These are phyloP conservation scores for Antennarius striatus DNA, from an alignment of 2,113 vertebrate species.

Conservation along the genomic window DNA sequence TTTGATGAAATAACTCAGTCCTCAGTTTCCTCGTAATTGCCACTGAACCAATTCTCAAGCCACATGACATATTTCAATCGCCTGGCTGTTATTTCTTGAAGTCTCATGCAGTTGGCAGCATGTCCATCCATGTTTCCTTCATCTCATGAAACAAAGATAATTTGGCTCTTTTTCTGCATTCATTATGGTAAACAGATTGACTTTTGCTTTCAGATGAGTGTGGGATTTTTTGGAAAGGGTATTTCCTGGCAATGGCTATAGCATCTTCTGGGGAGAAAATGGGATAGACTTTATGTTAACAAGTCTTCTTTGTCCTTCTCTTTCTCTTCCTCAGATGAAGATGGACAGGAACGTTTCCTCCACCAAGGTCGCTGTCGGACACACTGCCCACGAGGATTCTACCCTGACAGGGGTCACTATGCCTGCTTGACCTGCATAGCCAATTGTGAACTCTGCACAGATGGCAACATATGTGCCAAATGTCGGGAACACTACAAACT, in stretches of 20 bases:
- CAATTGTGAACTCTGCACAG: constrained; percentile 83
- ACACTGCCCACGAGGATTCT: constrained; percentile 80
- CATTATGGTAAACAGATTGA: constrained; percentile 25
- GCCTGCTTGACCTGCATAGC: constrained; percentile 78
- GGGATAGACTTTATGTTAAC: constrained; percentile 29
- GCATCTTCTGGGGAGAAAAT: constrained; percentile 27
- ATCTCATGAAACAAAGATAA: neutral
- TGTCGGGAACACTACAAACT: constrained; percentile 81
- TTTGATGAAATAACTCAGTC: neutral
- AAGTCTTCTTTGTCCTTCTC: constrained; percentile 29
- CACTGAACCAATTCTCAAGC: neutral
- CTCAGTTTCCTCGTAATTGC: neutral
- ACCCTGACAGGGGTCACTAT: constrained; percentile 77
- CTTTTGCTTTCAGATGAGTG: constrained; percentile 22
- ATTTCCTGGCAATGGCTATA: neutral
- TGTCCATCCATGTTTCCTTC: constrained; percentile 6
- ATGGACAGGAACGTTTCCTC: constrained; percentile 80
- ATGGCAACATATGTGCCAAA: constrained; percentile 80
- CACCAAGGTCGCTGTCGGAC: constrained; percentile 80
- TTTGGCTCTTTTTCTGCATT: constrained; percentile 22
- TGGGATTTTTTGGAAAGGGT: neutral
- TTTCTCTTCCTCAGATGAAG: constrained; percentile 71
- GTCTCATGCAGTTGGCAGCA: constrained; percentile 18
- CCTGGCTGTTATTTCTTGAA: constrained; percentile 2
- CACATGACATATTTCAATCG: neutral